phyloP scores from a whole-genome alignment of 2,113 vertebrate species.

The Alethe castanea region DNA sequence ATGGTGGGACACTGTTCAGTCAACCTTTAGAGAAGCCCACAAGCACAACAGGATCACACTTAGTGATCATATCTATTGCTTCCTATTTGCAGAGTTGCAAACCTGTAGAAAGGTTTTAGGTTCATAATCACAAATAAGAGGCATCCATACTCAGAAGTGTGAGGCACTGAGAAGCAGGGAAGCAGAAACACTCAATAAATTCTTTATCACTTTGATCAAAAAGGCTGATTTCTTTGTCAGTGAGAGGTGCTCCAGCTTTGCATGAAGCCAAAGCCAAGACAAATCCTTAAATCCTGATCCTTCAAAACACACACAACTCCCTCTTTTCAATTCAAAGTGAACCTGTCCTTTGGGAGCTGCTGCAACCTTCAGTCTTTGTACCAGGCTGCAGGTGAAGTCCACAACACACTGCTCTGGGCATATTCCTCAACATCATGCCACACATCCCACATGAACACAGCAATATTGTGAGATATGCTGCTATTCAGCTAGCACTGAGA shows the following conservation, averaged over 20 bases:
- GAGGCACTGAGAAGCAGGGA: not conserved
- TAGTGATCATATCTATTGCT: not conserved
- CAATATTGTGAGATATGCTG: not conserved
- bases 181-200: not conserved
- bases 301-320: not conserved
- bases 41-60: not conserved
- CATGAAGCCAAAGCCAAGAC: not conserved
- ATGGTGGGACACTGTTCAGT: not conserved
- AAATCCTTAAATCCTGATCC: not conserved
- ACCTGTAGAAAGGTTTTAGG: constrained; percentile 19
- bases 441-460: not conserved
- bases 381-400: not conserved
- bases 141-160: not conserved
- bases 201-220: not conserved
- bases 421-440: not conserved
- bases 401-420: not conserved
- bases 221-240: not conserved
- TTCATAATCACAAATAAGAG: not conserved
- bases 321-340: fast-evolving
- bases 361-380: not conserved
- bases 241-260: not conserved
- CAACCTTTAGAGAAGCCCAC: not conserved
- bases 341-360: not conserved
- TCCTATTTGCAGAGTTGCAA: not conserved
- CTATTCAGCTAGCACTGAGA: not conserved